Evolutionary conservation across 2,797 vertebrate species (phyloP), one percentile per base, ranked within the genome.

Genomic region (Sebastes vulpes): DNA sequence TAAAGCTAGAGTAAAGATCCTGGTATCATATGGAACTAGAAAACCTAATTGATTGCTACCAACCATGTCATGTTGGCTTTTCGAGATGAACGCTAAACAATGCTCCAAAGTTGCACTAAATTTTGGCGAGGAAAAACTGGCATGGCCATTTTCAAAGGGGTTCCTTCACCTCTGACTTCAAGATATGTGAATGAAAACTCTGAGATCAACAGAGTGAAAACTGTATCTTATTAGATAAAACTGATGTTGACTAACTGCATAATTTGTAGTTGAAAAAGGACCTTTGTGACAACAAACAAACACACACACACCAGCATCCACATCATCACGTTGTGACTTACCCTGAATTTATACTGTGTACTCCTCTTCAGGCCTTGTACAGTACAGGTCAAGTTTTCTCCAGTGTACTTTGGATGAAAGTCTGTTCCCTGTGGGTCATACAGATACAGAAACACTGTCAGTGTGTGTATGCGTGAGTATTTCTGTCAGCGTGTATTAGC

Each of bases 301-400:
- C 3, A 46, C 6, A 46, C 5, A 46, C 42, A 46, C 42, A 46
- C 16, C 7, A n/a, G 46, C 18, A 50, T 18, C 46, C 46, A 48
- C 46, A n/a, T 50, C 46, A 16, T 56, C 25, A 32, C 1, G 3
- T 26, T 1, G 3, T 57, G 6, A 92, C 97, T 97, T 93, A 99
- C 98, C 97, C 98, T 98, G 96, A 99, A 99, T 97, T 98, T 99
- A 96, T 99, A 99, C 95, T 98, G 98, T 48, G 98, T 98, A 95
- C 97, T 99, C 95, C 98, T 98, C 96, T 97, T 97, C 94, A 99
- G 97, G 91, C 97, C 97, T 94, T 98, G 98, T 96, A 99, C 97
- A 96, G 97, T 99, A 96, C 97, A 98, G 90, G 96, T 97, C 95
- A 98, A 95, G 92, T 98, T 98, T 93, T 98, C 97, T 97, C 98